Base-by-base conservation (phyloP, 2,113 vertebrate genomes). In the Eonycteris spelaea region DNA sequence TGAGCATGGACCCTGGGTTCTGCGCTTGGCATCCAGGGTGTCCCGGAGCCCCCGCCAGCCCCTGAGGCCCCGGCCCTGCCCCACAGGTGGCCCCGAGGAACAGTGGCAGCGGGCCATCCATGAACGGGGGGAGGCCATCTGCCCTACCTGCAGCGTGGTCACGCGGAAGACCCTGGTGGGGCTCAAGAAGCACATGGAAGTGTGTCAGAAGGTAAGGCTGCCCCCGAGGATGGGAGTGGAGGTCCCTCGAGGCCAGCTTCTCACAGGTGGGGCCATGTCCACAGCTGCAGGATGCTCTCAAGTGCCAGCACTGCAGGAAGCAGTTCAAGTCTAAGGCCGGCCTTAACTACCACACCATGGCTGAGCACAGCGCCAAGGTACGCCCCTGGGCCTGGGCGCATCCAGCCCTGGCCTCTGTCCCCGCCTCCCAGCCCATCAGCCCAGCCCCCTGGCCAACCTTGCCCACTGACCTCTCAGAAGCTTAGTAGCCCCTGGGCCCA, bases 281-380 rank as follows among this genome's bases (percentile, higher is more conserved):
- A 48, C 97, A 99, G 99, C 99, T 99, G 97, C 99, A 99, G 98
- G 99, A 99, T 38, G 99, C 99, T 33, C 98, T 99, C 98, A 99
- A 99, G 98, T 99, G 99, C 98, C 99, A 99, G 95, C 99, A 99
- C 98, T 99, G 99, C 98, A 99, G 99, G 95, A 99, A 99, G 97
- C 99, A 99, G 97, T 99, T 99, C 98, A 99, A 99, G 96, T 99
- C 99, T 93, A 99, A 99, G 98, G 99, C 99, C 0, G 99, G 99
- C n/a, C 99, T 99, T 97, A 99, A 99, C 98, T 99, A 99, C 98
- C 99, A 99, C 98, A 99, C 98, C 94, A 99, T 99, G 99, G 99
- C 99, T 1, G 99, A 99, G 82, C 99, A 99, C 86, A 99, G 98
- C 93, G 98, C 99, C 98, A 99, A 99, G 99, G 99, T 99, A 98